Percentiles rank a stretch among this genome's conserved stretches.
Evolutionary conservation across 2,888 invertebrate genomes (phyloP).

Genomic region (Cryptophagus acutangulus): DNA sequence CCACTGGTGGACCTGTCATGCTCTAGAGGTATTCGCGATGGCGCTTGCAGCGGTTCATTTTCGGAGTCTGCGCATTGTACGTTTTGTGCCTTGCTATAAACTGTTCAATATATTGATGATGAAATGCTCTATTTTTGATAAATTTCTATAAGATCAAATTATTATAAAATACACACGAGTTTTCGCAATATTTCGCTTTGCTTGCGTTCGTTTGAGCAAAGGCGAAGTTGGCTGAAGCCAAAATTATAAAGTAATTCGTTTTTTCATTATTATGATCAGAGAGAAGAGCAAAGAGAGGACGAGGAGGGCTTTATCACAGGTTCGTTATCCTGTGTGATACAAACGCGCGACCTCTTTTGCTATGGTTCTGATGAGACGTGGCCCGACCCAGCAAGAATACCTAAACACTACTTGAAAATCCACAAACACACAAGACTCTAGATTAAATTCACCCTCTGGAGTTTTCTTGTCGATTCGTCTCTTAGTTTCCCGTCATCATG

Average conservation of each 20-base stretch:
- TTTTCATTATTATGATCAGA: slow-evolving; percentile 34
- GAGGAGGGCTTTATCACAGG: slow-evolving; percentile 26
- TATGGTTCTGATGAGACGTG: slow-evolving; percentile 42
- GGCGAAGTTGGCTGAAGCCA: too few relatives aligned
- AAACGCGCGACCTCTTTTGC: slow-evolving; percentile 31
- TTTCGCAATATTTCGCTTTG: too few relatives aligned
- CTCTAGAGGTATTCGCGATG: too few relatives aligned
- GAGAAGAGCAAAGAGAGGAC: slow-evolving; percentile 8
- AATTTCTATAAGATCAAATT: too few relatives aligned
- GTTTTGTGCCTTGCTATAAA: too few relatives aligned
- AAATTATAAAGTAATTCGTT: slow-evolving; percentile 34
- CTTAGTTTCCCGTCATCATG: slow-evolving; percentile 46
- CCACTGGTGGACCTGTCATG: too few relatives aligned
- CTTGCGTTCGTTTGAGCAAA: too few relatives aligned
- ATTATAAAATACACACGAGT: too few relatives aligned
- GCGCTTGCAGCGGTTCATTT: too few relatives aligned
- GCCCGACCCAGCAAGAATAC: slow-evolving; percentile 45
- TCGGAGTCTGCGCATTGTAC: too few relatives aligned
- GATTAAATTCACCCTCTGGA: slow-evolving; percentile 47
- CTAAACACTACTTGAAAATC: slow-evolving; percentile 49
- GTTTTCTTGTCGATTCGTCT: slow-evolving; percentile 47
- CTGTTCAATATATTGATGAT: too few relatives aligned
- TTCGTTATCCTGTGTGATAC: slow-evolving; percentile 41
- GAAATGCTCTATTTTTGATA: too few relatives aligned
- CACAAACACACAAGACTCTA: slow-evolving; percentile 45